Percentiles rank a stretch among this genome's conserved stretches.
phyloP scores from a whole-genome alignment of 2,797 vertebrate genomes.

The Denticeps clupeoides region DNA sequence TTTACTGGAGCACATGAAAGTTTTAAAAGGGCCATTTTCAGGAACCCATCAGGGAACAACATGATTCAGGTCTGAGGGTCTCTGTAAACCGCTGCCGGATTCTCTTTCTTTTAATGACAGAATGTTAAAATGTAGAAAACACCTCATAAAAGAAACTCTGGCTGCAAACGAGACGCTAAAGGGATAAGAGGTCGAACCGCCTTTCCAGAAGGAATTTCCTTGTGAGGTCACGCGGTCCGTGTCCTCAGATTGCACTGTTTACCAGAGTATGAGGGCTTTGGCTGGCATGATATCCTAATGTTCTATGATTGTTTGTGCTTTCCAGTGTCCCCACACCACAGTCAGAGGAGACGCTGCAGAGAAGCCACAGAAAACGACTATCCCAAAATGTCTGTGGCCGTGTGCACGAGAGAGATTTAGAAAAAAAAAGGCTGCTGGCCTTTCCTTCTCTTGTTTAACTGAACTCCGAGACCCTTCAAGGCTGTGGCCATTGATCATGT shows the following conservation, averaged over 20 bases:
- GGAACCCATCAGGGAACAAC: not conserved
- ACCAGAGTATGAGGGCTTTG: not conserved
- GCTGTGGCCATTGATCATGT: not conserved
- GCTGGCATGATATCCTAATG: conserved; percentile 16
- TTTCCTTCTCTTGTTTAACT: not conserved
- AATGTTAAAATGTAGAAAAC: too few species aligned
- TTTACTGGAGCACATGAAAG: conserved; percentile 45
- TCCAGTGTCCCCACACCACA: conserved; percentile 32
- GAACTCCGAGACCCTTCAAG: not conserved
- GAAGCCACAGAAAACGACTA: conserved; percentile 43
- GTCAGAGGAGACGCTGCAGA: conserved; percentile 26
- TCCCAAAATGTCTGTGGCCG: conserved; percentile 32
- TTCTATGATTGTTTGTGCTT: conserved; percentile 5
- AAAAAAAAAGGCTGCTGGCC: not conserved
- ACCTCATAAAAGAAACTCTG: too few species aligned
- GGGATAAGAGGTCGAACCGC: not conserved
- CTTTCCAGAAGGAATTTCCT: too few species aligned
- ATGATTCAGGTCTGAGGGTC: not conserved
- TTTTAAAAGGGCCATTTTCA: conserved; percentile 47
- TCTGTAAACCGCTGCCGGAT: not conserved
- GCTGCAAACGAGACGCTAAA: too few species aligned
- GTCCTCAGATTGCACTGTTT: conserved; percentile 10
- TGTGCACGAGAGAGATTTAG: conserved; percentile 25
- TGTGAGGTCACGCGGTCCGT: not conserved
- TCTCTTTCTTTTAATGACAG: not conserved